phyloP scores from a whole-genome alignment of 2,113 vertebrate genomes.

The Corydoras maculifer region DNA sequence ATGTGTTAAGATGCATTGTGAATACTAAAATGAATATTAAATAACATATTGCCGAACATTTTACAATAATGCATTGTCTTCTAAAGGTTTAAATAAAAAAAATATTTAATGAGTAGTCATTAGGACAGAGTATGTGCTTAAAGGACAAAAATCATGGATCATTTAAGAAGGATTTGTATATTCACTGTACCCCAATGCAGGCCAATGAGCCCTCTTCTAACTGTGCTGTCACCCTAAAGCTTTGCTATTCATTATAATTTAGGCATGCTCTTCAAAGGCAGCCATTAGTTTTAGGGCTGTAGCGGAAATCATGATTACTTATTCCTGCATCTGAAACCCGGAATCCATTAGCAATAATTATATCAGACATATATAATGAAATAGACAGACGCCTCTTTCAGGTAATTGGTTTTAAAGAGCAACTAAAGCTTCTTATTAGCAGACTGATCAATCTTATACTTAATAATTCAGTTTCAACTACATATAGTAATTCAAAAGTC shows the following conservation, averaged over 20 bases:
- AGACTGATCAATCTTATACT: slow-evolving; percentile 10
- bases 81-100: no score
- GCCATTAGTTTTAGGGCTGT: neutral
- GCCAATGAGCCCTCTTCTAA: neutral
- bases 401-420: slow-evolving; percentile 30
- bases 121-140: no score
- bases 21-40: no score
- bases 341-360: slow-evolving; percentile 38
- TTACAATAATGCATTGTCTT: no score
- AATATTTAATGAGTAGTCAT: no score
- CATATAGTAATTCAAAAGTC: neutral
- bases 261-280: slow-evolving; percentile 11
- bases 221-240: neutral
- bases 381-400: slow-evolving; percentile 22
- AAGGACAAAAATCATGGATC: no score
- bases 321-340: slow-evolving; percentile 17
- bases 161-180: no score
- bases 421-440: slow-evolving; percentile 18
- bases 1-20: no score
- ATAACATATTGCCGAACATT: no score
- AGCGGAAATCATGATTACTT: slow-evolving; percentile 29
- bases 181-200: neutral
- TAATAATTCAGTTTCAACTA: slow-evolving; percentile 20
- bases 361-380: slow-evolving; percentile 32
- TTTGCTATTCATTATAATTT: neutral